Percentiles rank a stretch among this genome's conserved stretches.
These are phyloP conservation scores for Diprion similis DNA, from an alignment of 1,140 invertebrate genomes.

Conservation along the genomic window DNA sequence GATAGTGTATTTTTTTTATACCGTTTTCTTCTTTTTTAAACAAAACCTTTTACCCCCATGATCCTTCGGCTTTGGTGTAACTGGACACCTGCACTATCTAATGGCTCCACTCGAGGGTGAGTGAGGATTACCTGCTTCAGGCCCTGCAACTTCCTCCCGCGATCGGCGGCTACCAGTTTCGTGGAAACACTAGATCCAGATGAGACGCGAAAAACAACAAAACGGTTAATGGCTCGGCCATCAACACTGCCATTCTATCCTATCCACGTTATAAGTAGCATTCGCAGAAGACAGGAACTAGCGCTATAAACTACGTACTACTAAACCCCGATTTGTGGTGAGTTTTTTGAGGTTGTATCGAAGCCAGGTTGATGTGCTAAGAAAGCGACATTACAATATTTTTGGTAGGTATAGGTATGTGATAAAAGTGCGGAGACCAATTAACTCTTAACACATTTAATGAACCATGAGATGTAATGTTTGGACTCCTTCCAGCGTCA, in stretches of 20 bases:
- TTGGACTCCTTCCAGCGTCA: no score
- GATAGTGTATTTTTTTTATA: neutral
- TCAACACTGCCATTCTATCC: neutral
- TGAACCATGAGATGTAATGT: no score
- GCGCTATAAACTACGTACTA: no score
- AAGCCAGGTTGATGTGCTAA: neutral
- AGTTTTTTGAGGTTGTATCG: no score
- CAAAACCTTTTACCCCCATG: neutral
- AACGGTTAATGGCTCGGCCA: slow-evolving; percentile 31
- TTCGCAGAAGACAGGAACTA: no score
- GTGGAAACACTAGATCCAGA: neutral
- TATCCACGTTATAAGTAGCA: neutral
- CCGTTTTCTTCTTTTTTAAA: neutral
- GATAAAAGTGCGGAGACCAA: no score
- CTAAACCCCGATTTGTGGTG: no score
- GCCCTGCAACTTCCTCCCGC: neutral
- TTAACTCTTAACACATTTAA: no score
- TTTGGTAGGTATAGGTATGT: neutral
- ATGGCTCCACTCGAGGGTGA: slow-evolving; percentile 4
- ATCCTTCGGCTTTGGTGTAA: neutral
- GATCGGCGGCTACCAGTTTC: no score
- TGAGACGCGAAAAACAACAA: slow-evolving; percentile 27
- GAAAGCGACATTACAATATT: neutral
- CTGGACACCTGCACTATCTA: neutral
- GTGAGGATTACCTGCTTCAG: neutral